Base-by-base conservation (phyloP, 2,113 vertebrate genomes). In the Calypte anna region DNA sequence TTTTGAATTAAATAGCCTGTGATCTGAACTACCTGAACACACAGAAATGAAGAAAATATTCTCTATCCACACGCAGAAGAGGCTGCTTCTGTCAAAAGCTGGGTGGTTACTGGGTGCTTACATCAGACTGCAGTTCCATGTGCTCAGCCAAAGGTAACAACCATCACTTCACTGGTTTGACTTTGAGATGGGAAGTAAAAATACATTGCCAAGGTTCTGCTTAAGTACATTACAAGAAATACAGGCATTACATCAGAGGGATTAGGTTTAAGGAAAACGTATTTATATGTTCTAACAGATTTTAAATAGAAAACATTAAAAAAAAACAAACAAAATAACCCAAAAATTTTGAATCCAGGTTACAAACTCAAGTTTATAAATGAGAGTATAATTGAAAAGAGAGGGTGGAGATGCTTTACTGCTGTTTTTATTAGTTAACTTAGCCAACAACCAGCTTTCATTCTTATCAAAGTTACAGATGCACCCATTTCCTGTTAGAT, bases 1-100 rank as follows among this genome's bases (percentile, higher is more conserved):
- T 31, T 94, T 74, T 87, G 91, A 94, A 95, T 94, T 86, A 82
- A 91, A 79, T 0, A 94, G 74, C 43, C 75, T 85, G 79, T 48
- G 90, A 90, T 76, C 48, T 12, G 84, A 89, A 91, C 69, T 75
- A 38, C 38, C 28, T 62, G 86, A 87, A 91, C 9, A 79, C 30
- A 78, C 23, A 44, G 38, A 91, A 95, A 91, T 36, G 51, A 85
- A 74, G 78, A 31, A 72, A 89, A 88, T 59, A 85, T 36, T 70
- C 63, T 66, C 74, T 14, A 3, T 27, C 72, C 14, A 55, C 43
- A 68, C 4, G 66, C 67, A 77, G 33, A 84, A 63, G 55, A 80
- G 43, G 59, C 13, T 59, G 7, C 14, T 82, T n/a, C 67, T 86
- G 74, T 81, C 72, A 53, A 77, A 91, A 91, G 55, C 2, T 58